Conservation (phyloP, 2,113 vertebrate genomes). For the Lynx canadensis region DNA sequence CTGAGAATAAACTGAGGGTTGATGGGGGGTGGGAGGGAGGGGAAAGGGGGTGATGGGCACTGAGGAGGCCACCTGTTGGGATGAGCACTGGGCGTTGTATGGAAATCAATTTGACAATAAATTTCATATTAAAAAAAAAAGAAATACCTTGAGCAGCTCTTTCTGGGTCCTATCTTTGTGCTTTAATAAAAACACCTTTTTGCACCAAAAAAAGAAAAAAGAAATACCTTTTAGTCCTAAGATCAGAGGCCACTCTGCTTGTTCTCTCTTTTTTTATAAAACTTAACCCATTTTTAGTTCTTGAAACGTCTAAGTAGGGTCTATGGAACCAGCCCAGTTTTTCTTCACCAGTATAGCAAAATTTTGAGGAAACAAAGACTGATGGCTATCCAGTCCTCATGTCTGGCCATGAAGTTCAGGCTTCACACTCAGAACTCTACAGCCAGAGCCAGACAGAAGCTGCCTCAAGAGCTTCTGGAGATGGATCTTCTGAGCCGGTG, state of each 20-base stretch:
- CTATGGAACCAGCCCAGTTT: background rate
- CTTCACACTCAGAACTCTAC: background rate
- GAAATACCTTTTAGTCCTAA: background rate
- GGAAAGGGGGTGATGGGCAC: no score
- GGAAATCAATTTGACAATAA: no score
- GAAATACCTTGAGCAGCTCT: no score
- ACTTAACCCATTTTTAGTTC: background rate
- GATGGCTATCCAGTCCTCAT: accelerated
- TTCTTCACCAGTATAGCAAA: background rate
- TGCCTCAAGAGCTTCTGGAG: background rate
- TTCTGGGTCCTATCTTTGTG: no score
- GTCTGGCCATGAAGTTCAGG: background rate
- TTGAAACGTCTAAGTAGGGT: background rate
- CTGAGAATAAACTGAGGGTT: no score
- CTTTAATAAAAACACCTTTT: no score
- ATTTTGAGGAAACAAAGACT: background rate
- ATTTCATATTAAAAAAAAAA: no score
- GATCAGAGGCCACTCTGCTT: background rate
- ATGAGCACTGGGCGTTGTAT: no score
- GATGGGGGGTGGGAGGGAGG: no score
- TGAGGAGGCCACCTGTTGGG: no score
- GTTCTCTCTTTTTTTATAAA: background rate
- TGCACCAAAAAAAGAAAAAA: no score
- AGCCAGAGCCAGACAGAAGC: background rate
- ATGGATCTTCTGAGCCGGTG: background rate